phyloP scores from a whole-genome alignment of 2,797 vertebrate genomes.

The Pseudochirops cupreus region DNA sequence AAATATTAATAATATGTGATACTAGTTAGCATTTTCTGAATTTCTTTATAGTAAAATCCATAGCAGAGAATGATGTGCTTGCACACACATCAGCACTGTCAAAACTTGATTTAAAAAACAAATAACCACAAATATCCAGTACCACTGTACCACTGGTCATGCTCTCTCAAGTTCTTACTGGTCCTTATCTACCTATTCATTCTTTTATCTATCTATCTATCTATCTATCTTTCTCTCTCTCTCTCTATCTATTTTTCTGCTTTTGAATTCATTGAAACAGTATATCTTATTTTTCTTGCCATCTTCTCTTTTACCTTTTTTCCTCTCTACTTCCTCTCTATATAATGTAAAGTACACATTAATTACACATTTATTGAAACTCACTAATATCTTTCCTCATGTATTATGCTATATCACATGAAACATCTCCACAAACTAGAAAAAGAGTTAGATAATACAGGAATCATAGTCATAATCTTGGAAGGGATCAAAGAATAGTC shows the following conservation, averaged over 20 bases:
- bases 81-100: not conserved
- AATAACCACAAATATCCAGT: constrained; percentile 27
- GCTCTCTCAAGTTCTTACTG: not conserved
- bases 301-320: not conserved
- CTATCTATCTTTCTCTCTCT: too few relatives aligned
- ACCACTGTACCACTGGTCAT: not conserved
- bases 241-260: constrained; percentile 25
- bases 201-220: not conserved
- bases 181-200: constrained; percentile 20
- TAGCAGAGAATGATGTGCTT: constrained; percentile 1
- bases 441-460: not conserved
- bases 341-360: not conserved
- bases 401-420: not conserved
- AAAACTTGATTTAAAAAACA: constrained; percentile 23
- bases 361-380: constrained; percentile 29
- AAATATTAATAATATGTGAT: constrained; percentile 10
- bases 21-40: constrained; percentile 42
- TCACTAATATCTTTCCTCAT: constrained; percentile 12
- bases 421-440: not conserved
- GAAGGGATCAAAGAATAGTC: constrained; percentile 10
- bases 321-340: not conserved
- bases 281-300: not conserved
- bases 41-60: constrained; percentile 33
- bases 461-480: constrained; percentile 29
- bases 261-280: not conserved